Conservation (phyloP, 2,113 vertebrate species). For the Leiothrix lutea region DNA sequence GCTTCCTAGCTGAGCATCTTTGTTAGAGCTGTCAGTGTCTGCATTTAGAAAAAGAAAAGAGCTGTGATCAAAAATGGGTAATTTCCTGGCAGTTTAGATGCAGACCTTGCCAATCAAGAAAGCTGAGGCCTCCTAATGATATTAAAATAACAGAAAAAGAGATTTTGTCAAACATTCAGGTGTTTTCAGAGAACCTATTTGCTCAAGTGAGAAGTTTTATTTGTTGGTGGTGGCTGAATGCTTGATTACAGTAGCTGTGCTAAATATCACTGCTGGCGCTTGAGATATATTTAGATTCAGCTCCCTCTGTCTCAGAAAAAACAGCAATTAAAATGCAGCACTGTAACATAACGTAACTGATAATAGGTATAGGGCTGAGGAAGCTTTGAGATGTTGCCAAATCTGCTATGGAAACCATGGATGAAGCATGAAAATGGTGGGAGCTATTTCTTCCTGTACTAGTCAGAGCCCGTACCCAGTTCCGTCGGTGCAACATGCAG, state of each 20-base stretch:
- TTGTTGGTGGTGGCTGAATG: constrained; percentile 41
- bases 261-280: constrained; percentile 65
- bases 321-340: constrained; percentile 65
- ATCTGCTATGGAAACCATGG: constrained; percentile 36
- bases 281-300: constrained; percentile 71
- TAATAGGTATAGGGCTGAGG: constrained; percentile 43
- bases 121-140: constrained; percentile 28
- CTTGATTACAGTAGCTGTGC: constrained; percentile 70
- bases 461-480: neutral
- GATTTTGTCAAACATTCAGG: constrained; percentile 48
- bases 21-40: constrained; percentile 50
- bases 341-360: constrained; percentile 56
- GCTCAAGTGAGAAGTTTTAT: constrained; percentile 56
- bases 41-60: constrained; percentile 43
- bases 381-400: constrained; percentile 21
- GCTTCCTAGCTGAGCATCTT: constrained; percentile 46
- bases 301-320: constrained; percentile 68
- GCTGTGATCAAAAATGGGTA: constrained; percentile 15
- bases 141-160: constrained; percentile 53
- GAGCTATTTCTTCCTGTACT: neutral
- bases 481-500: neutral
- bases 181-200: constrained; percentile 41
- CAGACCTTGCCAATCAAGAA: constrained; percentile 35
- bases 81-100: constrained; percentile 57
- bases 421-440: neutral